phyloP scores from a whole-genome alignment of 92 coral and sea anemone genomes.

The Scolanthus callimorphus region DNA sequence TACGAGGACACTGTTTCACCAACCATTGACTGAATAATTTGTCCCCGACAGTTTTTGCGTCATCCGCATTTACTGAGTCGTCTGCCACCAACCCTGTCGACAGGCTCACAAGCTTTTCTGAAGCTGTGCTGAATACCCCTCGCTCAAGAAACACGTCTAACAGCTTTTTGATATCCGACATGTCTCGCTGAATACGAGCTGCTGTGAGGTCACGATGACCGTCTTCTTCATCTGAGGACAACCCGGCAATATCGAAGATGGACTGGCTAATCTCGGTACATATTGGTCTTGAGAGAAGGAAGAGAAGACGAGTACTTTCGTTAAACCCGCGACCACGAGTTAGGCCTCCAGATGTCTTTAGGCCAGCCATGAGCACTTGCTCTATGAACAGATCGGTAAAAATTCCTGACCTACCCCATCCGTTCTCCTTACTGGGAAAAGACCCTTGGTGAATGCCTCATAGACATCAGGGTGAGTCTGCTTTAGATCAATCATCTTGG shows the following conservation, averaged over 20 bases:
- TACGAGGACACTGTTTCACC: too few species aligned
- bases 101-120: conserved; percentile 4
- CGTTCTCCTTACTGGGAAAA: conserved; percentile 1
- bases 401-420: conserved; percentile 17
- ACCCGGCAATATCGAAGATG: conserved; percentile 7
- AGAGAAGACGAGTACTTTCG: conserved; percentile 1
- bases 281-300: not conserved
- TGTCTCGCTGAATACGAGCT: conserved; percentile 2
- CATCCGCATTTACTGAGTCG: conserved; percentile 17
- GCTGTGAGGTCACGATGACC: conserved; percentile 3
- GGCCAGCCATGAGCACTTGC: conserved; percentile 14
- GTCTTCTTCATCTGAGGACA: not conserved
- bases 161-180: conserved; percentile 7
- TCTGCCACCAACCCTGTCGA: conserved; percentile 15
- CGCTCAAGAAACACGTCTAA: conserved; percentile 2
- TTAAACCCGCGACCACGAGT: conserved; percentile 7
- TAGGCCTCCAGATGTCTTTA: conserved; percentile 4
- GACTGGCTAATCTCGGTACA: too few species aligned
- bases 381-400: conserved; percentile 16
- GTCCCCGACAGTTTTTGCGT: conserved; percentile 9
- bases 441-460: conserved; percentile 8
- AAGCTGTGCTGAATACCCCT: not conserved
- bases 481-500: too few species aligned
- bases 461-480: too few species aligned
- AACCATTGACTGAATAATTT: conserved; percentile 7